Evolutionary conservation across 2,113 vertebrate genomes (phyloP).

Genomic region (Meleagris gallopavo): DNA sequence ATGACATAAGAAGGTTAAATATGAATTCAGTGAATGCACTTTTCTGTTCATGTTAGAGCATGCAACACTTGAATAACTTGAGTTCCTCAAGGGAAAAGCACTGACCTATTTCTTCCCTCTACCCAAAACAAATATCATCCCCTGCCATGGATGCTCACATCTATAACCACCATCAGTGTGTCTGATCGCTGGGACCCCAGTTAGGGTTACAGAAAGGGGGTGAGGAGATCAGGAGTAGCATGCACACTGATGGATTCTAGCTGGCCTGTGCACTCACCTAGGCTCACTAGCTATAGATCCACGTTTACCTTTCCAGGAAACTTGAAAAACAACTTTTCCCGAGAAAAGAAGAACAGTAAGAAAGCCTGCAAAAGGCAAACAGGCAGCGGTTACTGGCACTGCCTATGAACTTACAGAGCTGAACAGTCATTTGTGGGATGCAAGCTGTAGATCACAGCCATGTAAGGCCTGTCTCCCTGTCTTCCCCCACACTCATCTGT

Average conservation of each 20-base stretch:
- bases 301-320: neutral
- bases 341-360: neutral
- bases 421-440: conserved; percentile 11
- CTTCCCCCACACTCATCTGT: neutral
- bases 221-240: accelerated
- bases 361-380: neutral
- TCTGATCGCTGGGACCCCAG: neutral
- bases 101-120: conserved; percentile 12
- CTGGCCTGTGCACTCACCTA: neutral
- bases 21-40: neutral
- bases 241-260: neutral
- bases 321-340: neutral
- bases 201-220: neutral
- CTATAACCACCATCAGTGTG: neutral
- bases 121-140: neutral
- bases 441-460: conserved; percentile 18
- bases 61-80: neutral
- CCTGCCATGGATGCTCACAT: neutral
- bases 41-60: neutral
- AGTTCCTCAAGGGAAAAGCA: conserved; percentile 3
- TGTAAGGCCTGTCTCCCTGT: conserved; percentile 51
- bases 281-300: neutral
- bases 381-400: neutral
- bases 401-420: neutral
- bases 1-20: neutral